These are phyloP conservation scores for Scolopax bukidnonensis DNA, from an alignment of 2,797 vertebrate species.

Conservation along the genomic window DNA sequence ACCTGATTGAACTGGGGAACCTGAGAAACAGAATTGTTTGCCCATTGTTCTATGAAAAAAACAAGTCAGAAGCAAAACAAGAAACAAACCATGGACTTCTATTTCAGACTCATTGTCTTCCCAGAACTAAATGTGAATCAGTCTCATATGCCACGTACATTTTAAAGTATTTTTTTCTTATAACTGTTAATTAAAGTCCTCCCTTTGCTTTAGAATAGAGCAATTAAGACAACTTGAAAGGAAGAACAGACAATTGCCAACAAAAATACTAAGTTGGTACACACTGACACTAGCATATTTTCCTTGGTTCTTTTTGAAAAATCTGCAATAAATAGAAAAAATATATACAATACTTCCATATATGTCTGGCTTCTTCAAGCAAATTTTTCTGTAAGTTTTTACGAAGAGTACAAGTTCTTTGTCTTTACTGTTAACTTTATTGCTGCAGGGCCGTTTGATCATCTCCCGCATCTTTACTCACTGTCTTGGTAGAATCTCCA, in stretches of 20 bases:
- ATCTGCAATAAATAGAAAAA: not conserved
- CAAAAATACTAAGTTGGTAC: not conserved
- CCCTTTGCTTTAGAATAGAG: not conserved
- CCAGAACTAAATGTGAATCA: not conserved
- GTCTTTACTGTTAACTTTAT: not conserved
- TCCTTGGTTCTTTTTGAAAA: not conserved
- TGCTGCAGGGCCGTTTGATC: not conserved
- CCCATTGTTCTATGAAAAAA: not conserved
- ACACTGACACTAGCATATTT: not conserved
- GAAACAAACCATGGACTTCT: not conserved
- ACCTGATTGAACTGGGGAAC: not conserved
- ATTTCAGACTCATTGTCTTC: not conserved
- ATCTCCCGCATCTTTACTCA: not conserved
- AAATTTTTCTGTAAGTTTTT: not conserved
- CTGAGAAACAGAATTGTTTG: not conserved
- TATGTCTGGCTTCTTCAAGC: not conserved
- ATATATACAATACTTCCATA: not conserved
- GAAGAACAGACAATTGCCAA: not conserved
- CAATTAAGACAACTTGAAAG: not conserved
- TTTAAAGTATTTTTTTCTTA: not conserved
- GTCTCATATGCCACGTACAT: not conserved
- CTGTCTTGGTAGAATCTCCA: slow-evolving; percentile 6
- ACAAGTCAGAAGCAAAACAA: not conserved
- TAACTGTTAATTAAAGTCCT: not conserved
- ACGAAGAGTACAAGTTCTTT: not conserved